phyloP scores from a whole-genome alignment of 2,888 invertebrate species.

The Amiota minor region DNA sequence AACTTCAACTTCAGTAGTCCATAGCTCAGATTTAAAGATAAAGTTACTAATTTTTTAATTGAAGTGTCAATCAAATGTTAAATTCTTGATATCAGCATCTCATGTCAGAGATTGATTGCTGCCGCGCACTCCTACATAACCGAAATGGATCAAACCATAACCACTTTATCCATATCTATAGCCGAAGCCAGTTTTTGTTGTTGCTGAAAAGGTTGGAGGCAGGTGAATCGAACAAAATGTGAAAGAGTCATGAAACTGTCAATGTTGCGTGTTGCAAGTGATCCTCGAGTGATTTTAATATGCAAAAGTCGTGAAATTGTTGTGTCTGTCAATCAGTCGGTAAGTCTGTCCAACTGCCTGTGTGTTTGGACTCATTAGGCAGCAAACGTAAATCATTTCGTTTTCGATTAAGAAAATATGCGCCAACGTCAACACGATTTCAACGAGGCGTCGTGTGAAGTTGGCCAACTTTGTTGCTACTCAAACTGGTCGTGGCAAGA shows the following conservation, averaged over 20 bases:
- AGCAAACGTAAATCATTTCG: conserved; percentile 66
- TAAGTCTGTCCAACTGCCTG: conserved; percentile 25
- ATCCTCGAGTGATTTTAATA: conserved; percentile 9
- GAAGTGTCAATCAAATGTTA: conserved; percentile 64
- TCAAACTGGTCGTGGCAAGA: conserved; percentile 12
- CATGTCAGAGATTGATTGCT: conserved; percentile 60
- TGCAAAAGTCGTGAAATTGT: conserved; percentile 25
- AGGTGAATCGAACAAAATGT: background rate
- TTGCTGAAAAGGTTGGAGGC: background rate
- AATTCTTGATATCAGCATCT: conserved; percentile 39
- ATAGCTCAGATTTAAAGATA: conserved; percentile 36
- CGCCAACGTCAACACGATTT: conserved; percentile 12
- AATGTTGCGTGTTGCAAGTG: conserved; percentile 51
- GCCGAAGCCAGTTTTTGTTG: background rate
- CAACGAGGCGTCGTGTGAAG: background rate
- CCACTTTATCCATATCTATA: too few relatives aligned
- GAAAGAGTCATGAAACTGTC: conserved; percentile 12
- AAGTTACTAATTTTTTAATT: conserved; percentile 69
- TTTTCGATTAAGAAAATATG: conserved; percentile 60
- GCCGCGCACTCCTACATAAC: conserved; percentile 32
- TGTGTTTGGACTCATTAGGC: conserved; percentile 64
- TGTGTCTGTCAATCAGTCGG: conserved; percentile 17
- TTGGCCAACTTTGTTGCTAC: background rate
- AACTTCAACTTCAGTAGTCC: too few relatives aligned
- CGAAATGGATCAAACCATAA: too few relatives aligned